Evolutionary conservation across 2,797 vertebrate genomes (phyloP), one percentile per base, ranked within the genome.

Genomic region (Ammospiza maritima): DNA sequence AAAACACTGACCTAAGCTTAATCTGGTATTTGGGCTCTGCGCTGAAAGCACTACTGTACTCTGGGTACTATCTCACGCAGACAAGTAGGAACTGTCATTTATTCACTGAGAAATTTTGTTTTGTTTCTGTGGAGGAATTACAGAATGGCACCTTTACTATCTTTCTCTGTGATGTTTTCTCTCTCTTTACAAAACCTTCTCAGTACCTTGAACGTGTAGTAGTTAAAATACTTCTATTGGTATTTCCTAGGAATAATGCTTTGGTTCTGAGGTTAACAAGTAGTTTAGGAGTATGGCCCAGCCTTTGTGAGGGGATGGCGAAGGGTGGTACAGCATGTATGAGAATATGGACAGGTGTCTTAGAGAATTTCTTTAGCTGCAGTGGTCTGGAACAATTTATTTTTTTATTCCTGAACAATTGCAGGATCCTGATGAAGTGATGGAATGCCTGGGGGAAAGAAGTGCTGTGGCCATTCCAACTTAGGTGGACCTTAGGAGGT

Each of bases 301-400:
- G 27, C 6, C 69, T 45, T 56, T 0, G 0, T 4, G 5, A 38
- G 7, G 27, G 18, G 32, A 8, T 60, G n/a, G 19, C 45, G 25
- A 2, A 4, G 16, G n/a, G 4, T 60, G 40, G 17, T 22, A 27
- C 5, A 22, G 40, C 53, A n/a, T 30, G 11, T 62, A 23, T 18
- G 44, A 53, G 54, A 67, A 45, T 62, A 21, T 19, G 17, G 17
- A 18, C 57, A 67, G 5, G 17, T 76, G 23, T 50, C 40, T 67
- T 72, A 19, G 45, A 72, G 60, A 73, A 73, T 23, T 80, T 60
- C 40, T 64, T 64, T 51, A 32, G 12, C 19, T 89, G 29, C 23
- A 29, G 0, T 73, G 23, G 2, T 51, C n/a, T 73, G n/a, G 34
- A 84, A 32, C 23, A 56, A 13, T 84, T 77, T n/a, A 36, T 32